These are phyloP conservation scores for Lasiurus cinereus DNA, from an alignment of 2,113 vertebrate species.

Conservation along the genomic window DNA sequence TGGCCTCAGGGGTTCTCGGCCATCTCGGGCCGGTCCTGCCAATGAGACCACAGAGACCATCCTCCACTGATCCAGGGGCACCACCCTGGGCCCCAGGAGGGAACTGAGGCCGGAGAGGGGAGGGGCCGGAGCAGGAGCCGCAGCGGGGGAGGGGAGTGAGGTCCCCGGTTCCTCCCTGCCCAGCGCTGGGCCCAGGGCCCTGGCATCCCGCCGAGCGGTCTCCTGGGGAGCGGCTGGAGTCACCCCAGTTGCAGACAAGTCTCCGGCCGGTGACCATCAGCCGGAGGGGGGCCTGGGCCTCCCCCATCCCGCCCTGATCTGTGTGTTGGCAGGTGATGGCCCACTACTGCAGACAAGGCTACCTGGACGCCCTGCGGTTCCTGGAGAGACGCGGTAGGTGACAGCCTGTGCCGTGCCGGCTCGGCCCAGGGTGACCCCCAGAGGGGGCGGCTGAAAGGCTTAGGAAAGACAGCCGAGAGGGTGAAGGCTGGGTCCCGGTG, in stretches of 20 bases:
- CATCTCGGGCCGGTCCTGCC: background rate
- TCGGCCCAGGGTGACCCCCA: no score
- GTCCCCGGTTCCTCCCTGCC: background rate
- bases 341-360: conserved; percentile 67
- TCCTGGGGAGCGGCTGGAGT: background rate
- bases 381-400: conserved; percentile 74
- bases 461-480: no score
- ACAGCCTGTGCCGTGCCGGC: no score
- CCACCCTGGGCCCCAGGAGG: background rate
- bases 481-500: no score
- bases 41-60: background rate
- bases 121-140: no score
- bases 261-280: background rate
- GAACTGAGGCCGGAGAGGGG: background rate
- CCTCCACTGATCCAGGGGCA: fast-evolving
- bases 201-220: background rate
- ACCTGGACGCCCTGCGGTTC: conserved; percentile 73
- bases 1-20: no score
- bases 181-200: fast-evolving
- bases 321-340: conserved; percentile 55
- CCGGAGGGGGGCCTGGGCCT: fast-evolving
- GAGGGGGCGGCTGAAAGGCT: no score
- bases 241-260: background rate
- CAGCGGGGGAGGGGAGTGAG: background rate
- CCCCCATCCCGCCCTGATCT: no score